Evolutionary conservation across 2,888 invertebrate species (phyloP).

Genomic region (Zeuzera pyrina): DNA sequence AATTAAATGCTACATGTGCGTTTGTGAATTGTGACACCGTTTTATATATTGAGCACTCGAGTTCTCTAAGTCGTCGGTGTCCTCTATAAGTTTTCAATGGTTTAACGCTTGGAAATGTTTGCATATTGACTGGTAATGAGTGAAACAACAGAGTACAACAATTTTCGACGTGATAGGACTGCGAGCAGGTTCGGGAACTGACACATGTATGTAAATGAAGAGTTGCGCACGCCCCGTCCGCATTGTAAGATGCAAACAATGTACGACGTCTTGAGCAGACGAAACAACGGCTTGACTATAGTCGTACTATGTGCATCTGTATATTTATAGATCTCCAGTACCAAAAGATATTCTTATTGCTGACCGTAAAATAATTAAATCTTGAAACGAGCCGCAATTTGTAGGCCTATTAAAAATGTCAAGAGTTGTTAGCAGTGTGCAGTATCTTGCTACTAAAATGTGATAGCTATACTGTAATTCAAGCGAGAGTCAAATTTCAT

Average conservation of each 20-base stretch:
- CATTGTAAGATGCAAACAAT: constrained; percentile 19
- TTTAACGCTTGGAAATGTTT: too few species aligned
- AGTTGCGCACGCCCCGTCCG: constrained; percentile 26
- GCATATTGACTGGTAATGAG: constrained; percentile 54
- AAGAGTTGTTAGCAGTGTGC: constrained; percentile 27
- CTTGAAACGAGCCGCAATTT: constrained; percentile 21
- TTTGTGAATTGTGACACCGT: too few species aligned
- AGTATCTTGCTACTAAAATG: constrained; percentile 39
- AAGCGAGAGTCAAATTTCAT: constrained; percentile 54
- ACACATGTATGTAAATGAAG: constrained; percentile 53
- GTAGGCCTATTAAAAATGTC: constrained; percentile 42
- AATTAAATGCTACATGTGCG: too few species aligned
- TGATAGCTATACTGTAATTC: constrained; percentile 46
- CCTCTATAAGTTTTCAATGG: too few species aligned
- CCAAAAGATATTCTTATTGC: too few species aligned
- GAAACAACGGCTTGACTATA: too few species aligned
- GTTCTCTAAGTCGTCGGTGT: not conserved
- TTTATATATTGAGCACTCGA: not conserved
- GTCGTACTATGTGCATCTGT: too few species aligned
- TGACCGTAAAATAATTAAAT: too few species aligned
- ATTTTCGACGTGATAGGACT: constrained; percentile 34
- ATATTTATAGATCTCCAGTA: too few species aligned
- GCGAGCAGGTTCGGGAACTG: constrained; percentile 21
- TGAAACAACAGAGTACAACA: constrained; percentile 43
- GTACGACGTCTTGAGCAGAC: too few species aligned